Evolutionary conservation across 2,888 invertebrate species (phyloP).

Genomic region (Drosophila austrosaltans): DNA sequence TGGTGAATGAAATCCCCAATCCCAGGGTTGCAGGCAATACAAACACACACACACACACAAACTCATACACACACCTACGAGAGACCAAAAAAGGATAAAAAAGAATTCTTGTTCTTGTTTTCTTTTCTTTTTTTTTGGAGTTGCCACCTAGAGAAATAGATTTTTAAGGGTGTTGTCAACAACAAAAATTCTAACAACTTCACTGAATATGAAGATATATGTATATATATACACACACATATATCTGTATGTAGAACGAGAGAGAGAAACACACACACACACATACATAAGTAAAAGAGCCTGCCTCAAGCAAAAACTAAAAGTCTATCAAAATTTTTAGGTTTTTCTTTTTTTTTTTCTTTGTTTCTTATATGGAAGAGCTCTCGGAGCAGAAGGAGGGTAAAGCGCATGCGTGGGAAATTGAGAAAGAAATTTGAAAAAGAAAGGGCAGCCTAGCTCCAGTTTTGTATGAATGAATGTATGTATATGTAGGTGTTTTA

Average conservation of each 20-base stretch:
- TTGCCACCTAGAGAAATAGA: constrained; percentile 16
- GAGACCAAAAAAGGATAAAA: not conserved
- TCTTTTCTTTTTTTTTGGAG: constrained; percentile 10
- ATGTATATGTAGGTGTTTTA: constrained; percentile 23
- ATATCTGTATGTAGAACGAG: not conserved
- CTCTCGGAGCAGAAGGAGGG: constrained; percentile 18
- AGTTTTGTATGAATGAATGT: constrained; percentile 28
- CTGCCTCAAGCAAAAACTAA: constrained; percentile 67
- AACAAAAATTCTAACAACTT: constrained; percentile 31
- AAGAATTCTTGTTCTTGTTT: not conserved
- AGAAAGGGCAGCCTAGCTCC: constrained; percentile 37
- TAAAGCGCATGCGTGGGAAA: constrained; percentile 62
- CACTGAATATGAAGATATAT: constrained; percentile 25
- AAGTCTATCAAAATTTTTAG: constrained; percentile 51
- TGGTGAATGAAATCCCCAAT: constrained; percentile 60
- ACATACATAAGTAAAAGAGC: constrained; percentile 43
- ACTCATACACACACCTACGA: not conserved
- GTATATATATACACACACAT: not conserved
- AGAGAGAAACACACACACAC: constrained; percentile 10
- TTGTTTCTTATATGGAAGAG: constrained; percentile 41
- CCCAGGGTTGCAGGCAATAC: constrained; percentile 5
- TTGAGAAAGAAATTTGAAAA: constrained; percentile 19
- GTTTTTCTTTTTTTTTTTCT: constrained; percentile 13
- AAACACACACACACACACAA: not conserved
- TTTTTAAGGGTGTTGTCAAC: constrained; percentile 42